Conservation (phyloP, 2,888 invertebrate genomes). For the Mesorhabditis belari region DNA sequence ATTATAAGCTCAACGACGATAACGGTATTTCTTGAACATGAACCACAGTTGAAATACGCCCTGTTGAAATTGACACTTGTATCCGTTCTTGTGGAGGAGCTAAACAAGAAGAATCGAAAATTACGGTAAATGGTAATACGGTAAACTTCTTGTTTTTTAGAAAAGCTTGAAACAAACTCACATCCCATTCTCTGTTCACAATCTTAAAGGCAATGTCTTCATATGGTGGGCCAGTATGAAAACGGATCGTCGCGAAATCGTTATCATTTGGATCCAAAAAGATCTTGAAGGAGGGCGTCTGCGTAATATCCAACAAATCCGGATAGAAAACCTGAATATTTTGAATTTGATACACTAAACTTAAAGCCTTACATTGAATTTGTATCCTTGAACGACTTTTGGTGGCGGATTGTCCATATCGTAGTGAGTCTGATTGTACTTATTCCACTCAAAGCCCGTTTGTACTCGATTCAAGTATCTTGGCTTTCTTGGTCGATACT, state of each 20-base stretch:
- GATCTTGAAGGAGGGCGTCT: conserved; percentile 86
- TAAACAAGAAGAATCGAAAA: conserved; percentile 58
- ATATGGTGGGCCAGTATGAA: conserved; percentile 93
- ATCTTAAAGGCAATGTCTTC: conserved; percentile 67
- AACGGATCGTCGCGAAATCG: conserved; percentile 87
- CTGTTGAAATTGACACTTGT: conserved; percentile 97
- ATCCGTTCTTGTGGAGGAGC: conserved; percentile 79
- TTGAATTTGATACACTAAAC: neutral
- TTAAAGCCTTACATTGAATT: conserved; percentile 71
- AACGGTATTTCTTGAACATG: conserved; percentile 95
- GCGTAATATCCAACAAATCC: conserved; percentile 85
- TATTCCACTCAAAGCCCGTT: conserved; percentile 97
- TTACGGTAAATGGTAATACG: neutral
- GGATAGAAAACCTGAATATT: conserved; percentile 81
- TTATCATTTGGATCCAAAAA: conserved; percentile 64
- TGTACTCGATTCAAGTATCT: conserved; percentile 82
- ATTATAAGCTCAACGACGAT: too few species aligned
- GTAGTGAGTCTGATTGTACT: conserved; percentile 99
- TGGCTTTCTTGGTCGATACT: conserved; percentile 92
- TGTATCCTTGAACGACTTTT: conserved; percentile 99
- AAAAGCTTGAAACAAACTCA: conserved; percentile 15
- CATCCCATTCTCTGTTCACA: conserved; percentile 96
- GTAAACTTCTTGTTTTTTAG: neutral
- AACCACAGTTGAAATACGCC: conserved; percentile 99
- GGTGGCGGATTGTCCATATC: conserved; percentile 99